phyloP scores from a whole-genome alignment of 2,888 invertebrate species.

The Melolontha melolontha region DNA sequence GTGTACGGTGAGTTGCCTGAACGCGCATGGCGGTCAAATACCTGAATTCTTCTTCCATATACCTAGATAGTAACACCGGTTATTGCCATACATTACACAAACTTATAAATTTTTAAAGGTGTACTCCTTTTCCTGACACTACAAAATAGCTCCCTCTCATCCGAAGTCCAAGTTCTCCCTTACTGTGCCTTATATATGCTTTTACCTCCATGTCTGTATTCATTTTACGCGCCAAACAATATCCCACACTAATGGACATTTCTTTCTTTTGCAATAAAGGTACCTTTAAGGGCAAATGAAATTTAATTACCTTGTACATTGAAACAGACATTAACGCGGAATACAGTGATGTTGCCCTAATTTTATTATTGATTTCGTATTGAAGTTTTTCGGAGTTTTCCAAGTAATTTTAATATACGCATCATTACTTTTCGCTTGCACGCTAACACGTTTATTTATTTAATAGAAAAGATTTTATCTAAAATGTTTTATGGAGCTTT shows the following conservation, averaged over 20 bases:
- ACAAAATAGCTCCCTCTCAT: background rate
- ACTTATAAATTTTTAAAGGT: slow-evolving; percentile 41
- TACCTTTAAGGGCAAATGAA: background rate
- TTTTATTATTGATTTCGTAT: background rate
- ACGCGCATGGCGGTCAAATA: slow-evolving; percentile 50
- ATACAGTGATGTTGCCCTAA: background rate
- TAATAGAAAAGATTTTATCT: too few relatives aligned
- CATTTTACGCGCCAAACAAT: slow-evolving; percentile 9
- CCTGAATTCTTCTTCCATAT: slow-evolving; percentile 43
- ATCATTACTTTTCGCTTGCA: background rate
- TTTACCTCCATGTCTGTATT: slow-evolving; percentile 5
- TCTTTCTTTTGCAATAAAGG: slow-evolving; percentile 13
- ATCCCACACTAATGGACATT: slow-evolving; percentile 1
- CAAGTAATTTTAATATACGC: background rate
- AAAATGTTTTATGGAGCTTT: too few relatives aligned
- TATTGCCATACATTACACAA: slow-evolving; percentile 28
- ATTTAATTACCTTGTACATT: background rate
- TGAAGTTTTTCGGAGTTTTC: background rate
- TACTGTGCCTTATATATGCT: background rate
- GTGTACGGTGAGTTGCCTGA: slow-evolving; percentile 49
- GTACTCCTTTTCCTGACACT: slow-evolving; percentile 6
- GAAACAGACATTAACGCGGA: background rate
- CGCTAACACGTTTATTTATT: too few relatives aligned
- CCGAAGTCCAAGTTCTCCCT: background rate
- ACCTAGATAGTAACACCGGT: slow-evolving; percentile 36